These are phyloP conservation scores for Apogon talboti DNA, from an alignment of 2,797 vertebrate species.

Conservation along the genomic window DNA sequence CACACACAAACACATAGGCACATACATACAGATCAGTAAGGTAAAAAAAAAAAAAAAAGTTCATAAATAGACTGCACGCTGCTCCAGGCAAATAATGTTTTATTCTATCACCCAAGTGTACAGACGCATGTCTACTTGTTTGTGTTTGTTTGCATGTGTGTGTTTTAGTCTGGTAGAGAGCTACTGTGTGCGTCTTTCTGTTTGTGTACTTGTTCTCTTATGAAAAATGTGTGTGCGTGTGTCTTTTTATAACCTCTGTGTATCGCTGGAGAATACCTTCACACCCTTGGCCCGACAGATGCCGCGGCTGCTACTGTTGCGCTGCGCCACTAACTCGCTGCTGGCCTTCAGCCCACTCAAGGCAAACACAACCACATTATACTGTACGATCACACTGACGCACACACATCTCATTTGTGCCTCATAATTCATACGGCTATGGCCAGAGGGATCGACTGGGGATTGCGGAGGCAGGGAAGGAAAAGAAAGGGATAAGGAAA, in stretches of 20 bases:
- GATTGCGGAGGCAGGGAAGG: constrained; percentile 30
- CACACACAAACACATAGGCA: constrained; percentile 20
- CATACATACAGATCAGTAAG: not conserved
- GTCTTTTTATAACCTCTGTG: constrained; percentile 59
- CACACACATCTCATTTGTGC: constrained; percentile 52
- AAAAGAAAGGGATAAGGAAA: constrained; percentile 20
- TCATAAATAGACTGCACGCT: constrained; percentile 9
- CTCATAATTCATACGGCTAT: constrained; percentile 59
- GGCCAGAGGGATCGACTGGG: constrained; percentile 45
- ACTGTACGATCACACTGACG: constrained; percentile 30
- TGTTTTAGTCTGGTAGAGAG: not conserved
- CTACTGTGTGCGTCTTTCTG: not conserved
- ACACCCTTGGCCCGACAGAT: constrained; percentile 65
- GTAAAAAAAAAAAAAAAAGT: constrained; percentile 7
- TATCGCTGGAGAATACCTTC: constrained; percentile 63
- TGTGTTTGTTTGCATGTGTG: constrained; percentile 11
- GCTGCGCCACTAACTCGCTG: constrained; percentile 38
- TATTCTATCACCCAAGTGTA: constrained; percentile 8
- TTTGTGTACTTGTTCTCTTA: constrained; percentile 14
- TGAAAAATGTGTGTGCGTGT: constrained; percentile 28
- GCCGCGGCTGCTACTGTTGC: constrained; percentile 63
- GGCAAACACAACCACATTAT: constrained; percentile 56
- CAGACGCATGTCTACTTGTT: constrained; percentile 5
- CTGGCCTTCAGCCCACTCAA: constrained; percentile 67
- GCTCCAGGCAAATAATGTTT: constrained; percentile 29